Percentiles rank a stretch among this genome's conserved stretches.
Conservation (phyloP, 92 coral and sea anemone genomes). For the Parazoanthus darwini region DNA sequence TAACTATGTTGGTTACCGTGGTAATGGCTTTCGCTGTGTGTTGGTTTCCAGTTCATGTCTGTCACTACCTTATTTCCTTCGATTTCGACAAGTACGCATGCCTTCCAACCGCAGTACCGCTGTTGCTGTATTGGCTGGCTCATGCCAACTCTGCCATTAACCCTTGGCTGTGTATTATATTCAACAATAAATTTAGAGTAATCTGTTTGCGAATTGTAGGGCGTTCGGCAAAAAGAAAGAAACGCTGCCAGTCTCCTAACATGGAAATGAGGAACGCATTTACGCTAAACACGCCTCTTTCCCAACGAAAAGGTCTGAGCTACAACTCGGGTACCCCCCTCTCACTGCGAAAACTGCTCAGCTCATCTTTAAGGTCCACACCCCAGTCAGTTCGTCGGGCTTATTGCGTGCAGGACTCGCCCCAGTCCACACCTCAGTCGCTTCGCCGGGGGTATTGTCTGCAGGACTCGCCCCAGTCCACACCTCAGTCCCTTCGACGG, state of each 20-base stretch:
- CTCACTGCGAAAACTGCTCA: neutral
- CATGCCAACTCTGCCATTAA: slow-evolving; percentile 42
- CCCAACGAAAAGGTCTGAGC: slow-evolving; percentile 12
- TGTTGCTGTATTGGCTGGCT: slow-evolving; percentile 23
- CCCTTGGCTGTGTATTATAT: slow-evolving; percentile 36
- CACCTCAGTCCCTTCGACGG: neutral
- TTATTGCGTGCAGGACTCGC: neutral
- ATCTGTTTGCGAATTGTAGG: neutral
- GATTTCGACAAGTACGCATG: slow-evolving; percentile 33
- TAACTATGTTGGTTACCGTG: slow-evolving; percentile 39
- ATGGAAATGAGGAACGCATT: slow-evolving; percentile 10
- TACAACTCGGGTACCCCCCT: neutral
- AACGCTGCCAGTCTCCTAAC: neutral
- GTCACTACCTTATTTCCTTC: slow-evolving; percentile 38
- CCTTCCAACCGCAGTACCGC: slow-evolving; percentile 28
- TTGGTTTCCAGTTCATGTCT: slow-evolving; percentile 39
- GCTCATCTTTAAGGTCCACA: neutral
- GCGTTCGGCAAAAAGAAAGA: neutral
- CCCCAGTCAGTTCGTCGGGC: slow-evolving; percentile 20
- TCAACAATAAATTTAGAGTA: slow-evolving; percentile 27
- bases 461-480: slow-evolving; percentile 6
- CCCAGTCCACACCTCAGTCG: slow-evolving; percentile 8
- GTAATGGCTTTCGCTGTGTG: slow-evolving; percentile 34
- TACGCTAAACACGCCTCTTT: slow-evolving; percentile 27
- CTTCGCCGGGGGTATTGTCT: neutral